A percentile compares a stretch with the other conserved stretches of the same genome.
Evolutionary conservation across 2,888 invertebrate species (phyloP).

Genomic region (Pachymerium ferrugineum): DNA sequence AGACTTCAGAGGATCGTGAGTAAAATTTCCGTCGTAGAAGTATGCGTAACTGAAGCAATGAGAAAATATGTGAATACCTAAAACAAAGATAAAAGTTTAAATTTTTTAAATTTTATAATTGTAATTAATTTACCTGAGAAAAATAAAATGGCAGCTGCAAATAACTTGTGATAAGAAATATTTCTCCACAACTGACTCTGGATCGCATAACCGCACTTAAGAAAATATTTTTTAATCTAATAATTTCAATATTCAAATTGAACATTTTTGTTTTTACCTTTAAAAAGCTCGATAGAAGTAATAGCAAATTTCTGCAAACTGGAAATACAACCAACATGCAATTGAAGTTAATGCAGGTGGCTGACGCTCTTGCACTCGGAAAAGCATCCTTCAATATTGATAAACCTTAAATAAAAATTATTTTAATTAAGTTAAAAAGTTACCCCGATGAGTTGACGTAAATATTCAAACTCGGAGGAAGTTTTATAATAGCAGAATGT

Average conservation of each 20-base stretch:
- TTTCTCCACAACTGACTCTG: conserved; percentile 19
- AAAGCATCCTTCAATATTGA: neutral
- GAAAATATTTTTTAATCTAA: neutral
- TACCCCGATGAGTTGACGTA: conserved; percentile 20
- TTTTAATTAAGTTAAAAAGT: neutral
- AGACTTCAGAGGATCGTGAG: conserved; percentile 5
- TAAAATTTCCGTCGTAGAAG: conserved; percentile 23
- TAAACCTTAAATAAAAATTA: neutral
- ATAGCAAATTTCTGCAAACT: conserved; percentile 15
- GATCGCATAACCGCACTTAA: conserved; percentile 20
- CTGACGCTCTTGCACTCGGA: conserved; percentile 3
- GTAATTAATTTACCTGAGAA: conserved; percentile 6
- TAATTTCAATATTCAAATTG: no score
- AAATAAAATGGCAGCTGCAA: neutral
- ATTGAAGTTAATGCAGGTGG: conserved; percentile 26
- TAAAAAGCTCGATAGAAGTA: neutral
- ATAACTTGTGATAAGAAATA: neutral
- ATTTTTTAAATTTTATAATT: neutral
- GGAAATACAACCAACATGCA: conserved; percentile 7
- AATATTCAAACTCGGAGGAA: neutral
- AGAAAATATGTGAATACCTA: neutral
- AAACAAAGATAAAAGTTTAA: neutral
- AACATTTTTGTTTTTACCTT: neutral
- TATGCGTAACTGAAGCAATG: conserved; percentile 10
- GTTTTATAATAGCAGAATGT: neutral